A percentile compares a stretch with the other conserved stretches of the same genome.
Conservation (phyloP, 53 echinoderm and acorn worm species). For the Temnopleurus reevesii region DNA sequence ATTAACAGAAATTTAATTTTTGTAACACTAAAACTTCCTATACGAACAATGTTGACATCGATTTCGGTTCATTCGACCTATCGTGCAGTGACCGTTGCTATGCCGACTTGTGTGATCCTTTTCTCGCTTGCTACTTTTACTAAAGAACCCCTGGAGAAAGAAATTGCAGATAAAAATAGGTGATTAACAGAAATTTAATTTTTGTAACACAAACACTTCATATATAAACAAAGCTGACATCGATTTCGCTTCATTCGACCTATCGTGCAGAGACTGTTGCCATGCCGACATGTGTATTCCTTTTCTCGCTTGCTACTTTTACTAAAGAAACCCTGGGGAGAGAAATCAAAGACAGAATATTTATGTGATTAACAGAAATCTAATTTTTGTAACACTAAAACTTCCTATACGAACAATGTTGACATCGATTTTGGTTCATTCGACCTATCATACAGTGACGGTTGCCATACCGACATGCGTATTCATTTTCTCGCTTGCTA, state of each 20-base stretch:
- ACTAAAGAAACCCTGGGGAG: slow-evolving; percentile 96
- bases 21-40: not conserved
- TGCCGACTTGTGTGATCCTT: slow-evolving; percentile 99
- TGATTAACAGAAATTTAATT: too few species aligned
- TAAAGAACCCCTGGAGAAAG: slow-evolving; percentile 99
- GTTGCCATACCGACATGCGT: slow-evolving; percentile 99
- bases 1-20: too few species aligned
- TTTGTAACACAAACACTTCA: slow-evolving; percentile 99
- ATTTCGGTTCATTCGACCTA: slow-evolving; percentile 97
- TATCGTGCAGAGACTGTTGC: slow-evolving; percentile 97
- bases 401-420: slow-evolving; percentile 97
- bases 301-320: slow-evolving; percentile 98
- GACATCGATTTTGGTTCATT: slow-evolving; percentile 96
- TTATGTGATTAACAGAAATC: too few species aligned
- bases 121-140: slow-evolving; percentile 97
- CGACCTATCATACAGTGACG: slow-evolving; percentile 97
- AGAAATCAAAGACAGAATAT: not conserved
- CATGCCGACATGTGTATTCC: slow-evolving; percentile 99
- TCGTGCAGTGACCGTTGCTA: slow-evolving; percentile 98
- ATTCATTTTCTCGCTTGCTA: slow-evolving; percentile 97
- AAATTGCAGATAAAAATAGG: too few species aligned
- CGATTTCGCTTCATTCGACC: slow-evolving; percentile 97
- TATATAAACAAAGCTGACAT: slow-evolving; percentile 96
- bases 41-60: slow-evolving; percentile 68
- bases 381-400: not conserved